Evolutionary conservation across 2,113 vertebrate genomes (phyloP).

Genomic region (Bubo scandiacus): DNA sequence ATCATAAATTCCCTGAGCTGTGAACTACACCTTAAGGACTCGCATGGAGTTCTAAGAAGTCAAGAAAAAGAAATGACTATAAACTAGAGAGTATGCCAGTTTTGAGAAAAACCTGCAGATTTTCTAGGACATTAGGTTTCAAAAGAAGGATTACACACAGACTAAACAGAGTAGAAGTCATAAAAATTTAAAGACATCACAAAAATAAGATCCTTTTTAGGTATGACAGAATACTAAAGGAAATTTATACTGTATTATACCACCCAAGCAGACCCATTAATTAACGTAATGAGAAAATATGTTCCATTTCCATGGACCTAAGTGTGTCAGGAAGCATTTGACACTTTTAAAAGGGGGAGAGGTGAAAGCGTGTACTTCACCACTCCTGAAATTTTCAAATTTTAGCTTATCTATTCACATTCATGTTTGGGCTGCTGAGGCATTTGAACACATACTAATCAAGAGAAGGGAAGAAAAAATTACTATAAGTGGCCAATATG

Average conservation of each 20-base stretch:
- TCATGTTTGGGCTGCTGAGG: slow-evolving; percentile 11
- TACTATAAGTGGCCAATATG: not conserved
- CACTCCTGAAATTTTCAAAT: slow-evolving; percentile 45
- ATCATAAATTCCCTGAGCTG: slow-evolving; percentile 76
- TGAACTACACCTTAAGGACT: slow-evolving; percentile 75
- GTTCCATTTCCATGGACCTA: slow-evolving; percentile 75
- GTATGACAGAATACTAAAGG: slow-evolving; percentile 80
- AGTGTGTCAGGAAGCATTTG: slow-evolving; percentile 71
- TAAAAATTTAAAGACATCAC: slow-evolving; percentile 83
- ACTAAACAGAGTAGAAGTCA: slow-evolving; percentile 83
- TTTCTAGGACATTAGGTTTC: slow-evolving; percentile 81
- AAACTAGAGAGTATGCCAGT: slow-evolving; percentile 70
- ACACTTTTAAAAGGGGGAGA: slow-evolving; percentile 68
- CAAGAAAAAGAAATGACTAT: slow-evolving; percentile 64
- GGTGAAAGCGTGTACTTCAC: not conserved
- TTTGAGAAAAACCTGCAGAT: slow-evolving; percentile 78
- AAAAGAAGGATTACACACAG: slow-evolving; percentile 81
- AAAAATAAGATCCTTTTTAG: slow-evolving; percentile 81
- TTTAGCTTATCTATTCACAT: slow-evolving; percentile 55
- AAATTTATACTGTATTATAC: slow-evolving; percentile 79
- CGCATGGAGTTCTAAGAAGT: slow-evolving; percentile 65
- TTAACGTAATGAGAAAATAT: slow-evolving; percentile 82
- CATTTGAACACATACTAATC: not conserved
- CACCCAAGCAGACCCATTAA: slow-evolving; percentile 81
- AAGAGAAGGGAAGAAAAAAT: not conserved